Evolutionary conservation across 2,797 vertebrate genomes (phyloP), one percentile per base, ranked within the genome.

Genomic region (Lycodopsis pacificus): DNA sequence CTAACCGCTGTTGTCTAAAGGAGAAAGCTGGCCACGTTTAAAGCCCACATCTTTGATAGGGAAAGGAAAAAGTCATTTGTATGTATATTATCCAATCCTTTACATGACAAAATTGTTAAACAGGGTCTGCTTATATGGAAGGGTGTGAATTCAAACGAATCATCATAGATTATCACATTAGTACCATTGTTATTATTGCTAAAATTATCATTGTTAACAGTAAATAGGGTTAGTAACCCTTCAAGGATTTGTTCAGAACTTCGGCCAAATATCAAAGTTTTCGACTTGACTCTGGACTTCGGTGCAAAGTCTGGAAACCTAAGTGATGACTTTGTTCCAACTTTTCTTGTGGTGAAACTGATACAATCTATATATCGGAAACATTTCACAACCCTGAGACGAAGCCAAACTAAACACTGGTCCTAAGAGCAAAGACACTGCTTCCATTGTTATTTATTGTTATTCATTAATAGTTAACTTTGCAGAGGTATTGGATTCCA

Each of bases 381-480:
- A 74, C 34, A 59, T 51, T 80, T 79, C 65, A 72, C 64, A 67
- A 22, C 69, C 58, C 17, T 5, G 14, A 67, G 46, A 82, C 66
- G 67, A 71, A 84, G 67, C 27, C 49, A 58, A 46, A 44, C 46
- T 7, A 40, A 82, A 75, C 66, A 63, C 73, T 13, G 44, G 13
- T 65, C 20, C 64, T 32, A 27, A 62, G 53, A 70, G 62, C 74
- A 87, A 67, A 81, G 74, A 74, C 77, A 77, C 53, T 8, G 38
- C 68, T 65, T 73, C 65, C 75, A 65, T 57, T 72, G 71, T 85
- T 89, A 73, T 86, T 87, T 82, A 82, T 76, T 61, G 80, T 71
- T 82, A 53, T 72, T 87, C 79, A 86, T 86, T 79, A 88, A 82
- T 80, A 77, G 74, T 85, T 85, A 82, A 89, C 84, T 80, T 74